phyloP scores from a whole-genome alignment of 2,797 vertebrate species.

The Sphenopsis melanotis region DNA sequence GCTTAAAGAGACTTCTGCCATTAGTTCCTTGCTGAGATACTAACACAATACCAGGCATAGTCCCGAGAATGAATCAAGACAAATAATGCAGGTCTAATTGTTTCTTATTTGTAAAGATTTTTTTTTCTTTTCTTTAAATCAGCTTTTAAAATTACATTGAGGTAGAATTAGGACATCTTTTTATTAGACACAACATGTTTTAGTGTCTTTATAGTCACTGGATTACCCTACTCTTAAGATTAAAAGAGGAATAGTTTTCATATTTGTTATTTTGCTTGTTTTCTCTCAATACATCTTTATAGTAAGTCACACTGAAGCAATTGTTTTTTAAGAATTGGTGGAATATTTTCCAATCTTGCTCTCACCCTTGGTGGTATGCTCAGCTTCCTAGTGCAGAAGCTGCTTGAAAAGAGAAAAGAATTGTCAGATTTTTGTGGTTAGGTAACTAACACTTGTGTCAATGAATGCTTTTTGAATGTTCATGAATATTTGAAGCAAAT shows the following conservation, averaged over 20 bases:
- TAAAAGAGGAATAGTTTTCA: neutral
- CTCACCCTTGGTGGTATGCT: slow-evolving; percentile 8
- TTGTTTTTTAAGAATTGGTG: slow-evolving; percentile 7
- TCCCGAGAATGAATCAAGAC: neutral
- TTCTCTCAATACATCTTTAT: neutral
- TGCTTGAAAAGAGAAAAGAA: slow-evolving; percentile 32
- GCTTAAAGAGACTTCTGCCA: neutral
- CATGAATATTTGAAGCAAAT: slow-evolving; percentile 74
- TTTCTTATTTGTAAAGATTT: neutral
- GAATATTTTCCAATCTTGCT: neutral
- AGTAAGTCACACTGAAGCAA: neutral
- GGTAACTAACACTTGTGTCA: slow-evolving; percentile 48
- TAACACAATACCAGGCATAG: neutral
- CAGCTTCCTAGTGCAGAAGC: neutral
- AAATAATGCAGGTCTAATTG: neutral
- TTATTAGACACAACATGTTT: neutral
- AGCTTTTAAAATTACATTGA: neutral
- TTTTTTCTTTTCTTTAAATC: neutral
- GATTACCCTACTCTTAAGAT: neutral
- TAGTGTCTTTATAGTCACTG: neutral
- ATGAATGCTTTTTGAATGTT: slow-evolving; percentile 59
- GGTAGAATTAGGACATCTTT: neutral
- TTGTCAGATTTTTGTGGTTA: slow-evolving; percentile 34
- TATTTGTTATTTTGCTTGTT: neutral
- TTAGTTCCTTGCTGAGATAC: neutral